phyloP scores from a whole-genome alignment of 2,888 invertebrate species.

The Sialis fuliginosa region DNA sequence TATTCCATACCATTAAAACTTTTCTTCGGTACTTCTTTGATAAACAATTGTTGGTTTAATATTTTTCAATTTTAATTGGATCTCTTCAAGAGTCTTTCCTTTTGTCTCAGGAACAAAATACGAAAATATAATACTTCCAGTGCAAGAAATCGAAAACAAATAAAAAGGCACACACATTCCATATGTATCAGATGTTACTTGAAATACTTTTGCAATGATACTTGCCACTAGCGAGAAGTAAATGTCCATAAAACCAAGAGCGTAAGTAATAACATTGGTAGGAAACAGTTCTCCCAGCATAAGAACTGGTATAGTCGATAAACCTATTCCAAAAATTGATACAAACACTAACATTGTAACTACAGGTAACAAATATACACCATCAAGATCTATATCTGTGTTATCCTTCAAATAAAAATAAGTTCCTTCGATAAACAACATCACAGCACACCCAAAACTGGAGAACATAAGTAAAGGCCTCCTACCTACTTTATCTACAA shows the following conservation, averaged over 20 bases:
- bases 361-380: neutral
- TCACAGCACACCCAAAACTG: neutral
- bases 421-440: neutral
- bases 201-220: conserved; percentile 3
- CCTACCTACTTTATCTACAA: conserved; percentile 18
- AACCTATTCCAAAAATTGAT: neutral
- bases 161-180: conserved; percentile 4
- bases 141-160: neutral
- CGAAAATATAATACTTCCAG: neutral
- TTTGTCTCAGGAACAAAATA: conserved; percentile 4
- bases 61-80: conserved; percentile 13
- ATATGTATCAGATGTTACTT: neutral
- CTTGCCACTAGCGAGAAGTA: neutral
- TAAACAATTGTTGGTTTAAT: no score
- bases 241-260: conserved; percentile 3
- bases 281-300: conserved; percentile 5
- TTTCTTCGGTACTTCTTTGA: no score
- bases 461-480: conserved; percentile 22
- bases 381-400: neutral
- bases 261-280: conserved; percentile 1
- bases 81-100: conserved; percentile 4
- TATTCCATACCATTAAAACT: no score
- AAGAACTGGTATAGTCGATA: neutral
- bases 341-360: neutral
- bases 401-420: conserved; percentile 1